phyloP scores from a whole-genome alignment of 53 echinoderm and acorn worm genomes.

The Hippasteria phrygiana region DNA sequence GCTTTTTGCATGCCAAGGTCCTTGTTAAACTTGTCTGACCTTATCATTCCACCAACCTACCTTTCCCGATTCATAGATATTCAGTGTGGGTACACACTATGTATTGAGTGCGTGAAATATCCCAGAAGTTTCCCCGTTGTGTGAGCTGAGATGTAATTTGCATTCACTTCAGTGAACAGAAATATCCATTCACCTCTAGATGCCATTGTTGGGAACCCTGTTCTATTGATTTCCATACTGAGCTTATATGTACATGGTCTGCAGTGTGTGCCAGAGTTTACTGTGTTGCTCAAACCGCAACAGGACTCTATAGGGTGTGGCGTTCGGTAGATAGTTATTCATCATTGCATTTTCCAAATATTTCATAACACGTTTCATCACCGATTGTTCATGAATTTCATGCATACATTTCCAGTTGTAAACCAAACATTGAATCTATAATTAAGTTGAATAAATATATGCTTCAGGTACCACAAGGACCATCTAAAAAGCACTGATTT shows the following conservation, averaged over 20 bases:
- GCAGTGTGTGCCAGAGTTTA: conserved; percentile 8
- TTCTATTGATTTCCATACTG: conserved; percentile 10
- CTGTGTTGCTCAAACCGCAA: neutral
- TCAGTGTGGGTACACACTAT: neutral
- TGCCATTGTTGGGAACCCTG: conserved; percentile 5
- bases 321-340: neutral
- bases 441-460: no score
- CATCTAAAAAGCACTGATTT: no score
- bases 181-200: conserved; percentile 10
- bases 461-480: no score
- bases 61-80: neutral
- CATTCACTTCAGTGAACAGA: conserved; percentile 51
- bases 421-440: no score
- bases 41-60: neutral
- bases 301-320: conserved; percentile 36
- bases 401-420: no score
- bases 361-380: neutral
- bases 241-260: neutral
- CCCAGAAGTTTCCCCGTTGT: conserved; percentile 9
- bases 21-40: conserved; percentile 16
- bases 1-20: neutral
- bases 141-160: conserved; percentile 16
- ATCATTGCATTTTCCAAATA: neutral
- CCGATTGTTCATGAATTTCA: no score
- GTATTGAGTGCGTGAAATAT: conserved; percentile 9